Conservation (phyloP, 2,113 vertebrate species). For the Ptyas mucosa region DNA sequence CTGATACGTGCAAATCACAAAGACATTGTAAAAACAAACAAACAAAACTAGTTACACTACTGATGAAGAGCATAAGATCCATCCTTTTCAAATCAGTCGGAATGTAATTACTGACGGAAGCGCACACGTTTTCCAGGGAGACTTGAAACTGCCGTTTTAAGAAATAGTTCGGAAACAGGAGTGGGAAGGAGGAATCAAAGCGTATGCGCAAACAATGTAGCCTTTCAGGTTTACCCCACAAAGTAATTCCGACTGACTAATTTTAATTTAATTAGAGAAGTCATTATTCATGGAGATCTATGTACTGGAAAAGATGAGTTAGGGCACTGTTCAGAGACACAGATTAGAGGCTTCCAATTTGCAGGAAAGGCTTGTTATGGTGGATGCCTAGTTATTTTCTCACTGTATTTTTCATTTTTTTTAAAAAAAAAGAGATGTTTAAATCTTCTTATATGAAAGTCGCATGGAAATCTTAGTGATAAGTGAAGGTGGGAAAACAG, state of each 20-base stretch:
- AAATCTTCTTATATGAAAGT: constrained; percentile 3
- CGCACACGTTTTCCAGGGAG: not conserved
- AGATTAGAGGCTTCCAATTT: not conserved
- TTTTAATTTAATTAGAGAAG: constrained; percentile 22
- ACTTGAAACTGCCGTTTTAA: not conserved
- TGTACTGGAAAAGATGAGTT: not conserved
- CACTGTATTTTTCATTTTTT: constrained; percentile 9
- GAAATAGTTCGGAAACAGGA: not conserved
- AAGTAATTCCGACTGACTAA: constrained; percentile 16
- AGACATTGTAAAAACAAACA: not conserved
- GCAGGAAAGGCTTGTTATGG: not conserved
- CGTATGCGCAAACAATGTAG: not conserved
- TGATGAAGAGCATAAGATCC: not conserved
- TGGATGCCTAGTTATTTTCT: not conserved
- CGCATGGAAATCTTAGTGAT: not conserved
- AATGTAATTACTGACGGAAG: not conserved
- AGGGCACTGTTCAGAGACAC: not conserved
- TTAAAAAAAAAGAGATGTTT: not conserved
- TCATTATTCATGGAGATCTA: constrained; percentile 17
- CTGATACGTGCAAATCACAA: no score
- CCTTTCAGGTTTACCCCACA: not conserved
- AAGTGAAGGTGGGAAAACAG: not conserved
- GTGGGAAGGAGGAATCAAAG: not conserved
- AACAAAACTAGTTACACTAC: not conserved
- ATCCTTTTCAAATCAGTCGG: not conserved